phyloP scores from a whole-genome alignment of 2,797 vertebrate genomes.

The Microhierax caerulescens region DNA sequence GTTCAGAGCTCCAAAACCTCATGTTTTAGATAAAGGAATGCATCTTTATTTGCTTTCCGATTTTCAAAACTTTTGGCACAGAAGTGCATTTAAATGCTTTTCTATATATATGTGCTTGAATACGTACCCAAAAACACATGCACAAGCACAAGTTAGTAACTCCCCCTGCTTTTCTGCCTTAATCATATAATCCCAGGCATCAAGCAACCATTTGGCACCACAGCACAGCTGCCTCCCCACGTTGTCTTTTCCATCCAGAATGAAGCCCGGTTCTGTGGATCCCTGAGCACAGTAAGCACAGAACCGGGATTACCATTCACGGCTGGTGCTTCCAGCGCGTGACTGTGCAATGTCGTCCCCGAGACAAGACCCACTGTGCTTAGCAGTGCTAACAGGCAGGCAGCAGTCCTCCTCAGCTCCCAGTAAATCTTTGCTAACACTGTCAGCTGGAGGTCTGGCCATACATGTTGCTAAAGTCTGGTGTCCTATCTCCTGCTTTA shows the following conservation, averaged over 20 bases:
- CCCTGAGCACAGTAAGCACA: neutral
- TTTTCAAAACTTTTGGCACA: neutral
- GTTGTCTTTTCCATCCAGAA: neutral
- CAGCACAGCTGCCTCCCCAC: neutral
- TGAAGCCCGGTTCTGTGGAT: neutral
- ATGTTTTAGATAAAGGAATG: neutral
- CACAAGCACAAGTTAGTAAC: neutral
- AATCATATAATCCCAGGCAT: neutral
- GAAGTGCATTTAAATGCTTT: neutral
- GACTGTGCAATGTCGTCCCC: neutral
- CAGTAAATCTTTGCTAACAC: neutral
- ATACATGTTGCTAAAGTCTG: fast-evolving
- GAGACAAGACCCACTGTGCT: neutral
- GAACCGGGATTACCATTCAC: fast-evolving
- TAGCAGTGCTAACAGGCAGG: neutral
- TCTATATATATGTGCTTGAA: fast-evolving
- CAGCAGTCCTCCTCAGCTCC: neutral
- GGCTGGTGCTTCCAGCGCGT: neutral
- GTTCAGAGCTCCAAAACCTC: neutral
- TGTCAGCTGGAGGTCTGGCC: neutral
- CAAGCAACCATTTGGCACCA: neutral
- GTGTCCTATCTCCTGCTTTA: neutral
- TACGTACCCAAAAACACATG: fast-evolving
- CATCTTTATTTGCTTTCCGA: neutral
- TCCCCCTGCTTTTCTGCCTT: neutral